Conservation (phyloP, 2,888 invertebrate species). For the Sympetrum striolatum region DNA sequence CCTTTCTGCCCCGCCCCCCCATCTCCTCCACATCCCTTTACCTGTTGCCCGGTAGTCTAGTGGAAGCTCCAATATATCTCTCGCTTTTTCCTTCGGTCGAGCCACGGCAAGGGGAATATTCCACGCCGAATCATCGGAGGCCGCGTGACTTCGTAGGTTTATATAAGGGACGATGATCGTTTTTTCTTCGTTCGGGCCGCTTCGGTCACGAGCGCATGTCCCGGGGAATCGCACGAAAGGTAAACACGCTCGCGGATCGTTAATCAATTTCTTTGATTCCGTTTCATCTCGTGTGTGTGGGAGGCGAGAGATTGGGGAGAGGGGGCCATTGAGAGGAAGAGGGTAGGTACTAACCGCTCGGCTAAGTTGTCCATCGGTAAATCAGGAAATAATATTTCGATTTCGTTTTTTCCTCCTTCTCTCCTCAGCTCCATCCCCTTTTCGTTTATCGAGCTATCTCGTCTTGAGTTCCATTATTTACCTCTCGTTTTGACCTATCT, state of each 20-base stretch:
- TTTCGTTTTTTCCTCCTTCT: background rate
- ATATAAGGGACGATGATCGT: background rate
- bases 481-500: background rate
- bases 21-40: background rate
- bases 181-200: background rate
- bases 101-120: background rate
- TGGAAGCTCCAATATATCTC: background rate
- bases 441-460: constrained; percentile 19
- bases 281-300: background rate
- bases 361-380: constrained; percentile 12
- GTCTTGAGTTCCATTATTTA: constrained; percentile 31
- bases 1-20: background rate
- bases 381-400: constrained; percentile 14
- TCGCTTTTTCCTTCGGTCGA: background rate
- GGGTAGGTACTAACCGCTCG: background rate
- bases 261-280: constrained; percentile 21
- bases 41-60: constrained; percentile 9
- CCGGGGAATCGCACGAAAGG: constrained; percentile 21
- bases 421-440: background rate
- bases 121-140: background rate
- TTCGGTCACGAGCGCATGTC: constrained; percentile 10
- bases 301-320: background rate
- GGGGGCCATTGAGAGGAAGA: background rate
- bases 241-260: constrained; percentile 33
- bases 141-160: constrained; percentile 16